These are phyloP conservation scores for Crax fasciolata DNA, from an alignment of 2,797 vertebrate genomes.

Conservation along the genomic window DNA sequence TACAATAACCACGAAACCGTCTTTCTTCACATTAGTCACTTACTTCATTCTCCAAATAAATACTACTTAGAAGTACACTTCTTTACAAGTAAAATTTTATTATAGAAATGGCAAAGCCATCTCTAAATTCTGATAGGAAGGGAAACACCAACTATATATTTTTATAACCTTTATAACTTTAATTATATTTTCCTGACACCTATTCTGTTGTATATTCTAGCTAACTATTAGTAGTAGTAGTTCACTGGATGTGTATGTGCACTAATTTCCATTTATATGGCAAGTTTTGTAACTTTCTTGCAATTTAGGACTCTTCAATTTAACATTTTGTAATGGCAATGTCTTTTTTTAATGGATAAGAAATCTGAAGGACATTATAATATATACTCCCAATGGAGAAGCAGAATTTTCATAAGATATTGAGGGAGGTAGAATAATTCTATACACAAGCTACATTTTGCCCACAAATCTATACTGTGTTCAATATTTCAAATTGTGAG, in stretches of 20 bases:
- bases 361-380: neutral
- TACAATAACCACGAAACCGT: neutral
- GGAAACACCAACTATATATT: neutral
- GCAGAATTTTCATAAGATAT: neutral
- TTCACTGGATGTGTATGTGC: neutral
- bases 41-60: neutral
- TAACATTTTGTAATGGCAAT: neutral
- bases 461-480: slow-evolving; percentile 25
- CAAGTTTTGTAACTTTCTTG: neutral
- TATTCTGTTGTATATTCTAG: neutral
- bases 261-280: neutral
- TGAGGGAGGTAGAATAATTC: neutral
- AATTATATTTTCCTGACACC: neutral
- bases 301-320: neutral
- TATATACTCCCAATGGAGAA: neutral
- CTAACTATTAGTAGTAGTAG: neutral
- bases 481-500: slow-evolving; percentile 48
- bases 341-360: neutral
- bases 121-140: neutral
- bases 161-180: neutral
- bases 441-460: neutral
- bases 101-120: neutral
- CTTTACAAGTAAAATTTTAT: neutral
- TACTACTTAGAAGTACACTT: neutral
- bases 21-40: neutral